Conservation (phyloP, 2,797 vertebrate genomes). For the Aeoliscus strigatus region DNA sequence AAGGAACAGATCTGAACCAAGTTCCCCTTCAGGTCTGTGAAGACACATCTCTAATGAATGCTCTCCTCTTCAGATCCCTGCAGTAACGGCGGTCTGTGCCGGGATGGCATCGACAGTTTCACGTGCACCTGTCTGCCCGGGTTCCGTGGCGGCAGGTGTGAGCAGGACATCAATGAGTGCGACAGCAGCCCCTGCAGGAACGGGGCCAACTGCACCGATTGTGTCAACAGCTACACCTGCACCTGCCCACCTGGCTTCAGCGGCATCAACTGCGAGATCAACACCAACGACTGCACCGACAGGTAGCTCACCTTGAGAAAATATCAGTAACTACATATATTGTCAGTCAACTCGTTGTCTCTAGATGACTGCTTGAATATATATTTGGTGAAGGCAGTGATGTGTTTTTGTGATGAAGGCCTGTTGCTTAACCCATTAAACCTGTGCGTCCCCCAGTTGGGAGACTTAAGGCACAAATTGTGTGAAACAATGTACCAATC, state of each 20-base stretch:
- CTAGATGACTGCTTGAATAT: too few species aligned
- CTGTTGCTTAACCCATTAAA: too few species aligned
- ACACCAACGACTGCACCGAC: constrained; percentile 96
- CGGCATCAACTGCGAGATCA: constrained; percentile 93
- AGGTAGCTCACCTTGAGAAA: constrained; percentile 74
- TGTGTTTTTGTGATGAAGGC: too few species aligned
- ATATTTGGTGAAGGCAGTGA: too few species aligned
- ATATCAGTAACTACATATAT: too few species aligned
- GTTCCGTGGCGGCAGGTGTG: constrained; percentile 84
- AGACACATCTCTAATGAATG: not conserved
- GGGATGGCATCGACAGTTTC: constrained; percentile 77
- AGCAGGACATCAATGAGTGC: constrained; percentile 94
- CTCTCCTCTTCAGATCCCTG: constrained; percentile 80
- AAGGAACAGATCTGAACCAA: constrained; percentile 48
- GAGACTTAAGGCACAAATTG: too few species aligned
- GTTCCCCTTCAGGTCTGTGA: too few species aligned
- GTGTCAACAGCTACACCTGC: constrained; percentile 93
- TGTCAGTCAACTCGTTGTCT: too few species aligned
- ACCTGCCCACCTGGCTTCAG: constrained; percentile 91
- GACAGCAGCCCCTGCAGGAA: constrained; percentile 92
- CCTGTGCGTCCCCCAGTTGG: too few species aligned
- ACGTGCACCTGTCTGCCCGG: constrained; percentile 85
- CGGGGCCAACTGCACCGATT: constrained; percentile 94
- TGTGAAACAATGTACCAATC: too few species aligned
- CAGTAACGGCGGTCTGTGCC: constrained; percentile 89